Evolutionary conservation across 2,113 vertebrate genomes (phyloP).

Genomic region (Chamaetylas fuelleborni): DNA sequence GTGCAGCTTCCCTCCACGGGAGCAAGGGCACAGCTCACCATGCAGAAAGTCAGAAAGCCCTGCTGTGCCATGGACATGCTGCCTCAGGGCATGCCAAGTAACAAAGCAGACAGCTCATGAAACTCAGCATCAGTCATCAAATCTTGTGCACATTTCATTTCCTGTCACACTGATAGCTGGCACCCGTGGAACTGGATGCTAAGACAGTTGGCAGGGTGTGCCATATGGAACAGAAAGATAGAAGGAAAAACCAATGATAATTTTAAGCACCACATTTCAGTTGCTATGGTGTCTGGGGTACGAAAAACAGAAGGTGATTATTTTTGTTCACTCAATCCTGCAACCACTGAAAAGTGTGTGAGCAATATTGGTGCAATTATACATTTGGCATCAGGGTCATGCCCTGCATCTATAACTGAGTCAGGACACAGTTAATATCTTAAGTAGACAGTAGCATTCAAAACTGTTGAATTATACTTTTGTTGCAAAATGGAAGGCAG

Average conservation of each 20-base stretch:
- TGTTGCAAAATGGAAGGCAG: not conserved
- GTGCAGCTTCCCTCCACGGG: not conserved
- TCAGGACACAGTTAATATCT: not conserved
- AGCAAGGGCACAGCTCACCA: not conserved
- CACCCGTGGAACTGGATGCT: not conserved
- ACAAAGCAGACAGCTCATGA: not conserved
- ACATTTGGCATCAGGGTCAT: not conserved
- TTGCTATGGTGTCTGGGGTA: not conserved
- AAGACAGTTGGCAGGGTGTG: not conserved
- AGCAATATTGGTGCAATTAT: not conserved
- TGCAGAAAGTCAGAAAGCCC: fast-evolving
- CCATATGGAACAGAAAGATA: not conserved
- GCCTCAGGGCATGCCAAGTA: not conserved
- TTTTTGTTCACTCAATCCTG: not conserved
- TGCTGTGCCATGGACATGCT: not conserved
- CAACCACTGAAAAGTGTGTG: not conserved
- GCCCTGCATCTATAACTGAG: not conserved
- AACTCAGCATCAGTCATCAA: not conserved
- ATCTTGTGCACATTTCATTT: not conserved
- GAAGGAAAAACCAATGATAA: not conserved
- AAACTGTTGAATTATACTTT: not conserved
- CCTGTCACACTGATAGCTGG: not conserved
- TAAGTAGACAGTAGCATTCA: not conserved
- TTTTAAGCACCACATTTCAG: not conserved
- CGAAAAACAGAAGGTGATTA: not conserved